phyloP scores from a whole-genome alignment of 2,888 invertebrate species.

The Philereme transversata region DNA sequence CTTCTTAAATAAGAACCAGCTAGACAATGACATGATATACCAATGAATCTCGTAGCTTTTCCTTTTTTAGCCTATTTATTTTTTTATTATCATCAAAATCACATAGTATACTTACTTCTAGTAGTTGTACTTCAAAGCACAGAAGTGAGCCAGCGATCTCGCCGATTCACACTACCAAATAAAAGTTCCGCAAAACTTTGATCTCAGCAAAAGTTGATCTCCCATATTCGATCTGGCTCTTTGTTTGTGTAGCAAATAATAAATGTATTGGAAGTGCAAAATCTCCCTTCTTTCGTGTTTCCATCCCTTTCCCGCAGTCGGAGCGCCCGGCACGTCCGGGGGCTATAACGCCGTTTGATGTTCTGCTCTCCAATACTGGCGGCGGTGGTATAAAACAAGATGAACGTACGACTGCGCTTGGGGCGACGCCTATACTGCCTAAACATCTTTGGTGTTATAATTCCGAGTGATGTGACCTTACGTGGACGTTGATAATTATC shows the following conservation, averaged over 20 bases:
- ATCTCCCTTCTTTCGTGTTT: slow-evolving; percentile 60
- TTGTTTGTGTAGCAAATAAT: slow-evolving; percentile 75
- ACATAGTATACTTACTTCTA: too few species aligned
- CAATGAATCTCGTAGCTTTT: neutral
- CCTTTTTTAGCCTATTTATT: too few species aligned
- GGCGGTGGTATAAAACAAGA: slow-evolving; percentile 77
- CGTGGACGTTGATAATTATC: slow-evolving; percentile 46
- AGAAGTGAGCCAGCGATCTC: too few species aligned
- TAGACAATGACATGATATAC: too few species aligned
- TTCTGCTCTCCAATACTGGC: slow-evolving; percentile 84
- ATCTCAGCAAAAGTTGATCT: slow-evolving; percentile 47
- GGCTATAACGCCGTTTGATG: slow-evolving; percentile 83
- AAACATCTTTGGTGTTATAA: slow-evolving; percentile 80
- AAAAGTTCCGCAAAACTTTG: slow-evolving; percentile 51
- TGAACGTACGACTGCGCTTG: slow-evolving; percentile 79
- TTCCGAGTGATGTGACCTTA: slow-evolving; percentile 72
- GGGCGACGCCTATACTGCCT: slow-evolving; percentile 83
- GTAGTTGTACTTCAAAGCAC: too few species aligned
- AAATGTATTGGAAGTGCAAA: slow-evolving; percentile 75
- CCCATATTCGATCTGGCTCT: slow-evolving; percentile 64
- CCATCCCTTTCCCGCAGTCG: slow-evolving; percentile 63
- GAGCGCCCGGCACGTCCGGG: slow-evolving; percentile 78
- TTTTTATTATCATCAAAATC: too few species aligned
- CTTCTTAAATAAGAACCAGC: too few species aligned
- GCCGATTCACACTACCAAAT: slow-evolving; percentile 2